Percentiles rank a stretch among this genome's conserved stretches.
These are phyloP conservation scores for Archivesica marissinica DNA, from an alignment of 1,140 invertebrate species.

Conservation along the genomic window DNA sequence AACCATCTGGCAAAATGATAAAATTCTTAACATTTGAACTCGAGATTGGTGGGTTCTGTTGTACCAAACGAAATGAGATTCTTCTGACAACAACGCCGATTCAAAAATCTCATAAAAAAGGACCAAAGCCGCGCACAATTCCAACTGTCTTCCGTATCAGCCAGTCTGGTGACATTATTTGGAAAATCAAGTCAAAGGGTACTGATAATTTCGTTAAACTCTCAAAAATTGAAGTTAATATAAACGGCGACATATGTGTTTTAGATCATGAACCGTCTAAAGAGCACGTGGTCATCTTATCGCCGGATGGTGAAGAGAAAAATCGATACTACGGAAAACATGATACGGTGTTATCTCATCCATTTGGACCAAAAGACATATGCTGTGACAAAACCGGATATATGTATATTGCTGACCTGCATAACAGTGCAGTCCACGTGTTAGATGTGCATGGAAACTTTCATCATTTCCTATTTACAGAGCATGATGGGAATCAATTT, in stretches of 20 bases:
- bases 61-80: constrained; percentile 47
- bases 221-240: constrained; percentile 24
- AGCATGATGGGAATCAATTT: constrained; percentile 41
- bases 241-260: constrained; percentile 49
- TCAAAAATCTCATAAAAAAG: constrained; percentile 60
- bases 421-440: constrained; percentile 51
- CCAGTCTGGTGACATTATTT: constrained; percentile 17
- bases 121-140: constrained; percentile 16
- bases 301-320: constrained; percentile 54
- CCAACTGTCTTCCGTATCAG: constrained; percentile 22
- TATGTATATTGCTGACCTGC: constrained; percentile 40
- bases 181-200: constrained; percentile 42
- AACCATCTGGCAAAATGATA: constrained; percentile 10
- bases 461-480: constrained; percentile 49
- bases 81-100: constrained; percentile 37
- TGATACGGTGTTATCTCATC: background rate
- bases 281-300: constrained; percentile 37
- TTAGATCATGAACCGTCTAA: constrained; percentile 40
- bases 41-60: constrained; percentile 43
- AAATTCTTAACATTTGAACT: constrained; percentile 47
- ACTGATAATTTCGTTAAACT: constrained; percentile 34
- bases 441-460: constrained; percentile 45
- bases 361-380: constrained; percentile 46
- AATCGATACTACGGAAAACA: constrained; percentile 52
- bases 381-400: constrained; percentile 44